Percentiles rank a stretch among this genome's conserved stretches.
phyloP scores from a whole-genome alignment of 2,888 invertebrate genomes.

The Nudaria mundana region DNA sequence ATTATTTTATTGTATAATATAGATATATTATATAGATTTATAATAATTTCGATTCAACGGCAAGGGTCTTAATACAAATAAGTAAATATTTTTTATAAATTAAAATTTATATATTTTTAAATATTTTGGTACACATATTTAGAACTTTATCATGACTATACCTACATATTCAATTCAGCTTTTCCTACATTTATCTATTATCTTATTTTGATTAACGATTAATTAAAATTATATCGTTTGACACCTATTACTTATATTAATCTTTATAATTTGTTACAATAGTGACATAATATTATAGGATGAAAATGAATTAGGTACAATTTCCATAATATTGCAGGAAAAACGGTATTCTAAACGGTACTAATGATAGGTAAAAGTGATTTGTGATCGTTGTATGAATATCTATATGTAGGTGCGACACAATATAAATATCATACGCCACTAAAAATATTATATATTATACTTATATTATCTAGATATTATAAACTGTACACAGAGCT shows the following conservation, averaged over 20 bases:
- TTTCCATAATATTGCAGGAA: constrained; percentile 32
- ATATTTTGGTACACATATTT: constrained; percentile 58
- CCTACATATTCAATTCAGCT: constrained; percentile 26
- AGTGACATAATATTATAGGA: constrained; percentile 45
- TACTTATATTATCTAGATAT: too few species aligned
- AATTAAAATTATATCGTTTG: constrained; percentile 26
- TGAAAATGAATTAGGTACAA: constrained; percentile 40
- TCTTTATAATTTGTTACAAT: constrained; percentile 47
- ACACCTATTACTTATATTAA: constrained; percentile 34
- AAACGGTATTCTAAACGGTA: too few species aligned
- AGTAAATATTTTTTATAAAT: constrained; percentile 44
- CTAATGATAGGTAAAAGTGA: constrained; percentile 16
- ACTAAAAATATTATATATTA: too few species aligned
- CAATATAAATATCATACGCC: too few species aligned
- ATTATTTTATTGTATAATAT: constrained; percentile 50
- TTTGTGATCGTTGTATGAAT: constrained; percentile 48
- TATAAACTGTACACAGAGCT: too few species aligned
- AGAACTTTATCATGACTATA: constrained; percentile 56
- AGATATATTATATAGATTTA: constrained; percentile 38
- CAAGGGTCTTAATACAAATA: constrained; percentile 54
- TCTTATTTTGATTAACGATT: constrained; percentile 30
- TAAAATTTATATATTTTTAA: constrained; percentile 61
- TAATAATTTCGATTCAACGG: constrained; percentile 56
- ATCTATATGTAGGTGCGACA: too few species aligned
- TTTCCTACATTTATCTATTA: constrained; percentile 53